Base-by-base conservation (phyloP, 2,888 invertebrate genomes). In the Sipha maydis region DNA sequence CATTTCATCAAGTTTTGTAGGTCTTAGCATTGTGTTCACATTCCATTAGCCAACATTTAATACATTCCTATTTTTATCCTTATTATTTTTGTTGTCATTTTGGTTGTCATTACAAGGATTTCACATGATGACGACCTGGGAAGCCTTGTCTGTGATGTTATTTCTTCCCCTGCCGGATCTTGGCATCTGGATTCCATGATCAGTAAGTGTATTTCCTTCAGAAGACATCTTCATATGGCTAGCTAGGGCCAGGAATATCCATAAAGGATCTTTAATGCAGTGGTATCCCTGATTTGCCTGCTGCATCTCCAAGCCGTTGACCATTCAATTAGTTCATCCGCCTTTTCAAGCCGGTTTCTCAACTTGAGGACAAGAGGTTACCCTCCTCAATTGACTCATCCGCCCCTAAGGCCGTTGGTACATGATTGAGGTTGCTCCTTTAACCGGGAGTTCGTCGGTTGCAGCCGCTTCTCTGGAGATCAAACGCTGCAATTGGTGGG, bases 141-240 rank as follows among this genome's bases (percentile, higher is more conserved):
- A 75, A 28, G 89, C 77, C 77, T 76, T 83, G 61, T 34, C n/a
- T n/a, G n/a, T n/a, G n/a, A n/a, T n/a, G n/a, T n/a, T n/a, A n/a
- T n/a, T n/a, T 48, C 69, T 54, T 56, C 21, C 25, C 83, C 89
- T 89, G 89, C 77, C 21, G 89, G 83, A 76, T 89, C 76, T 89
- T 83, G 69, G 83, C 9, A n/a, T 83, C 75, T 83, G 69, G 83
- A 28, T 56, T 67, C 83, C 83, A 83, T 89, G 89, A 89, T 89
- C 83, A 77, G 69, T 83, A n/a, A 75, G 56, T 17, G 7, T 83
- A 11, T 83, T 83, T 56, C 5, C 71, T 71, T 83, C 25, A 54
- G 41, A 14, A 11, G n/a, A n/a, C 54, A 73, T 83, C 28, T 67
- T 76, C n/a, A n/a, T n/a, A n/a, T 84, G n/a, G 75, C 38, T n/a